These are phyloP conservation scores for Amblyjoppa fuscipennis DNA, from an alignment of 2,888 invertebrate species.

Conservation along the genomic window DNA sequence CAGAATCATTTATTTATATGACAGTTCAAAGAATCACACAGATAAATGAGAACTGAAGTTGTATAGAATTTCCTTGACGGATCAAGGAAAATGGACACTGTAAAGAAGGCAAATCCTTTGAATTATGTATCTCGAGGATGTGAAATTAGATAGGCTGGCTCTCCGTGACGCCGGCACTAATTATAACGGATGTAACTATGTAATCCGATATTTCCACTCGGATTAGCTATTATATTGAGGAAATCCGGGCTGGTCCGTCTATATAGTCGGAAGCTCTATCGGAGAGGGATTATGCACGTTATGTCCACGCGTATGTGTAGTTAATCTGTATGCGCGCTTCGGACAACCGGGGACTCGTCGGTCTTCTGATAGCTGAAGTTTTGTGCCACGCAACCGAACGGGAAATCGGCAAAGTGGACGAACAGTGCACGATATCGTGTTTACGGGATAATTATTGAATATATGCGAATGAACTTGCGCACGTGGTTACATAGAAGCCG, in stretches of 20 bases:
- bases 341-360: slow-evolving; percentile 12
- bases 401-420: slow-evolving; percentile 29
- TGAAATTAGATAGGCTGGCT: neutral
- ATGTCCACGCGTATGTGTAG: slow-evolving; percentile 39
- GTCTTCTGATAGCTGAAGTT: slow-evolving; percentile 34
- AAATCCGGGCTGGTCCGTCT: slow-evolving; percentile 16
- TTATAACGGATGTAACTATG: neutral
- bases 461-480: neutral
- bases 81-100: no score
- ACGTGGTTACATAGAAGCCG: neutral
- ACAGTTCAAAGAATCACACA: no score
- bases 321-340: slow-evolving; percentile 11
- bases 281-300: slow-evolving; percentile 64
- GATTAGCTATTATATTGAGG: slow-evolving; percentile 52
- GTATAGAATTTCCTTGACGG: no score
- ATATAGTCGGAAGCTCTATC: slow-evolving; percentile 47
- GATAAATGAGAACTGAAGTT: no score
- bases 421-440: neutral
- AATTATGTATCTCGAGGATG: neutral
- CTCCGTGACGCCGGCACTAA: neutral
- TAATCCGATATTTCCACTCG: slow-evolving; percentile 4
- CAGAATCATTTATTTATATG: no score
- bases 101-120: neutral
- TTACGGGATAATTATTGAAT: slow-evolving; percentile 28
- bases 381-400: neutral